Evolutionary conservation across 92 coral and sea anemone species (phyloP).

Genomic region (Phenganax stokvisi): DNA sequence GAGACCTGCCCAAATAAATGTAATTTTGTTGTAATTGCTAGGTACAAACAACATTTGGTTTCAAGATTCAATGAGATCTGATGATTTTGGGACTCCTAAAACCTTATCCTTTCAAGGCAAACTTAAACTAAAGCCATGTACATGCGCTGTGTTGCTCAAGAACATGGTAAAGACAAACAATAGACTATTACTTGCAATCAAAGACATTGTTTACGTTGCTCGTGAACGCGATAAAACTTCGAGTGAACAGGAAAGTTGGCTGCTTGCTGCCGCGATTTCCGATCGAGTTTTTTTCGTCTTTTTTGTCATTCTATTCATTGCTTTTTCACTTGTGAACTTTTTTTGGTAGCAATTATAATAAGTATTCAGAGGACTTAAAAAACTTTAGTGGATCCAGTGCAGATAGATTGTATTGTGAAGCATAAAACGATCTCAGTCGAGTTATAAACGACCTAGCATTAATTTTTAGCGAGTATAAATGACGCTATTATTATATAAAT

Average conservation of each 20-base stretch:
- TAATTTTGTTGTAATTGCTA: too few species aligned
- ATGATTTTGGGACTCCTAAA: too few species aligned
- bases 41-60: too few species aligned
- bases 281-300: slow-evolving; percentile 18
- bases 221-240: slow-evolving; percentile 5
- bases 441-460: too few species aligned
- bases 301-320: neutral
- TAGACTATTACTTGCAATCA: neutral
- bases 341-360: neutral
- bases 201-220: neutral
- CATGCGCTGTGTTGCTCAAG: neutral
- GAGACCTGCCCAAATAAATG: too few species aligned
- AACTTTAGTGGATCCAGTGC: too few species aligned
- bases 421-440: too few species aligned
- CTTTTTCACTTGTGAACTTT: neutral
- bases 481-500: too few species aligned
- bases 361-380: too few species aligned
- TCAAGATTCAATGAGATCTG: too few species aligned
- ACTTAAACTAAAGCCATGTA: neutral
- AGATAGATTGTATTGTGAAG: too few species aligned
- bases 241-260: slow-evolving; percentile 1
- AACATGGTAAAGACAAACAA: slow-evolving; percentile 7
- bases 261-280: neutral
- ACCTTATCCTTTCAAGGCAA: neutral
- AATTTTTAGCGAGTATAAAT: too few species aligned